These are phyloP conservation scores for Sebastes vulpes DNA, from an alignment of 2,797 vertebrate genomes.

Conservation along the genomic window DNA sequence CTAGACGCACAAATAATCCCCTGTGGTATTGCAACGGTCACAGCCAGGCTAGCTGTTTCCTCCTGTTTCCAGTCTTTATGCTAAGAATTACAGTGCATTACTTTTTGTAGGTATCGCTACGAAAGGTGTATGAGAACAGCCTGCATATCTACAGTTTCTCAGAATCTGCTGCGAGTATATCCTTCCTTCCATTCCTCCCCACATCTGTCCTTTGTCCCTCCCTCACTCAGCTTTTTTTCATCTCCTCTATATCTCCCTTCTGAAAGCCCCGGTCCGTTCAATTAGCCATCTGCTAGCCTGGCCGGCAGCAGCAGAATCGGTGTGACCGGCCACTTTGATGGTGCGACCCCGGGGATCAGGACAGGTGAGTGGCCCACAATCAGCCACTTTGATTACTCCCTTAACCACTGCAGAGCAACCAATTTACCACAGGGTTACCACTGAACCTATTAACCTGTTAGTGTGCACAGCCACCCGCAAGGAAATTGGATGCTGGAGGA, in stretches of 20 bases:
- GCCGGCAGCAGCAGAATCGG: conserved; percentile 10
- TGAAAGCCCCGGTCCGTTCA: conserved; percentile 46
- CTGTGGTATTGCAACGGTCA: not conserved
- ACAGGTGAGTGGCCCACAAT: conserved; percentile 66
- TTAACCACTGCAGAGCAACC: conserved; percentile 64
- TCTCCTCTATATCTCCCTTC: conserved; percentile 32
- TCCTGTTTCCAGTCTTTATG: not conserved
- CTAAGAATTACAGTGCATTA: not conserved
- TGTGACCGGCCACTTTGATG: conserved; percentile 39
- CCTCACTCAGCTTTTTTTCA: conserved; percentile 18
- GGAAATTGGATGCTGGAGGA: conserved; percentile 62
- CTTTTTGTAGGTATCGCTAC: no score
- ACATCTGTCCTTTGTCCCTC: conserved; percentile 16
- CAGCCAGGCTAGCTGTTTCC: not conserved
- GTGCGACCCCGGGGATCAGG: conserved; percentile 55
- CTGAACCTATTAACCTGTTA: conserved; percentile 67
- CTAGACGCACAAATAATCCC: not conserved
- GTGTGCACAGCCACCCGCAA: conserved; percentile 13
- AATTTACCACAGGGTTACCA: conserved; percentile 61
- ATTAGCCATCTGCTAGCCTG: conserved; percentile 62
- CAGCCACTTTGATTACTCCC: conserved; percentile 73
- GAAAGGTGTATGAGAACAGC: no score
- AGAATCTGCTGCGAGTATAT: not conserved
- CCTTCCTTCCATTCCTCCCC: not conserved
- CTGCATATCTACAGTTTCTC: conserved; percentile 10